A percentile compares a stretch with the other conserved stretches of the same genome.
These are phyloP conservation scores for Hippasteria phrygiana DNA, from an alignment of 53 echinoderm and acorn worm genomes.

Conservation along the genomic window DNA sequence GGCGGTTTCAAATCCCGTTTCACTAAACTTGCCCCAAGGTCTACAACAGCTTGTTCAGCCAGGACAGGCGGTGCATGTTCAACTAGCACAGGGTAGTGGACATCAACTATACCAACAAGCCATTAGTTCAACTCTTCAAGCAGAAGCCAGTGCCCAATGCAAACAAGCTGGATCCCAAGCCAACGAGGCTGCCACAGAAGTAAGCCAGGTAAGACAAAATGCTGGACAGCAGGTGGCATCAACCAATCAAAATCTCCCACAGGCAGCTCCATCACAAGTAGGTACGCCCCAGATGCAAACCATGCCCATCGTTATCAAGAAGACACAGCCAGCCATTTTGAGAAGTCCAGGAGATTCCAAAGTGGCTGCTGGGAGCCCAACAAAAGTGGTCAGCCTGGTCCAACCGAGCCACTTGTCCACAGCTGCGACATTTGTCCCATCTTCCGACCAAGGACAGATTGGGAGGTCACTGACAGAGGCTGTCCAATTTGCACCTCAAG, in stretches of 20 bases:
- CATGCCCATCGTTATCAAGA: constrained; percentile 4
- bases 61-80: neutral
- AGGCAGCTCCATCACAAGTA: neutral
- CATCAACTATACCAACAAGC: neutral
- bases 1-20: neutral
- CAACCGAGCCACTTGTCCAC: constrained; percentile 39
- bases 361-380: constrained; percentile 15
- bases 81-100: neutral
- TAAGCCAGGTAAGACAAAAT: neutral
- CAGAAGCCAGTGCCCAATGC: neutral
- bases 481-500: neutral
- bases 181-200: neutral
- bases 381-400: constrained; percentile 26
- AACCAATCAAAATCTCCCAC: too few species aligned
- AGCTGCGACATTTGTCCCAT: constrained; percentile 5
- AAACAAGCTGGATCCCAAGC: constrained; percentile 8
- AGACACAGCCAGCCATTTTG: neutral
- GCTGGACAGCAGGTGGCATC: neutral
- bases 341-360: constrained; percentile 27
- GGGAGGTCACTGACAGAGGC: neutral
- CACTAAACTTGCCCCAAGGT: neutral
- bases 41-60: neutral
- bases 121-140: neutral
- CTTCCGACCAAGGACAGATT: neutral
- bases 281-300: neutral